Evolutionary conservation across 2,888 invertebrate species (phyloP).

Genomic region (Hydroisotoma schaefferi): DNA sequence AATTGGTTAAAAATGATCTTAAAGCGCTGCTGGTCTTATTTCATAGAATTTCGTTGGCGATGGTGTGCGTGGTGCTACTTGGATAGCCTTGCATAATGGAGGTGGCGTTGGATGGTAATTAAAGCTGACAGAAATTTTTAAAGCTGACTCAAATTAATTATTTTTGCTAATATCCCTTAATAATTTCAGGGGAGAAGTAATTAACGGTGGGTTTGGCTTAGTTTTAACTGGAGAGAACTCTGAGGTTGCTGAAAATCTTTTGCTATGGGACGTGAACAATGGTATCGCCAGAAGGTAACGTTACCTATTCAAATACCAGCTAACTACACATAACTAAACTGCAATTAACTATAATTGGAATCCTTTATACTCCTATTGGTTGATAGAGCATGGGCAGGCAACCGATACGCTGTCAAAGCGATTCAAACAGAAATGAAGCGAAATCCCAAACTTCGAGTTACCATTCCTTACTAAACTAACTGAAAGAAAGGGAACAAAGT

Average conservation of each 20-base stretch:
- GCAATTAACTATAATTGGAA: too few relatives aligned
- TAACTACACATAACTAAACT: too few relatives aligned
- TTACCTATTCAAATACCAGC: neutral
- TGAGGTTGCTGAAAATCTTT: conserved; percentile 54
- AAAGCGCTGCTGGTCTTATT: too few relatives aligned
- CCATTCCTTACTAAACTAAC: too few relatives aligned
- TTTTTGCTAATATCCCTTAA: neutral
- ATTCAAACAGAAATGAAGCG: conserved; percentile 56
- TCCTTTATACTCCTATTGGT: conserved; percentile 12
- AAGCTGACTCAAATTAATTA: neutral
- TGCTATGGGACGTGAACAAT: conserved; percentile 62
- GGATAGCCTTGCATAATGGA: conserved; percentile 61
- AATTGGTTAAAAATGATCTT: too few relatives aligned
- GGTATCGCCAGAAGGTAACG: conserved; percentile 55
- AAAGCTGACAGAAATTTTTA: neutral
- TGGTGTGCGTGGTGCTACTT: conserved; percentile 61
- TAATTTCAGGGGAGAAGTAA: conserved; percentile 59
- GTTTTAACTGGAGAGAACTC: conserved; percentile 59
- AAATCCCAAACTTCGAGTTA: conserved; percentile 56
- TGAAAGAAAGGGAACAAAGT: too few relatives aligned
- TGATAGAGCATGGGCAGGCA: conserved; percentile 60
- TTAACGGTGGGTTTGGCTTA: conserved; percentile 63
- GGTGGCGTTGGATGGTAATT: conserved; percentile 59
- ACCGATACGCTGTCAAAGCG: conserved; percentile 56
- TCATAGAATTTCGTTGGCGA: conserved; percentile 60